Evolutionary conservation across 2,113 vertebrate genomes (phyloP), one percentile per base, ranked within the genome.

Genomic region (Mobula birostris): DNA sequence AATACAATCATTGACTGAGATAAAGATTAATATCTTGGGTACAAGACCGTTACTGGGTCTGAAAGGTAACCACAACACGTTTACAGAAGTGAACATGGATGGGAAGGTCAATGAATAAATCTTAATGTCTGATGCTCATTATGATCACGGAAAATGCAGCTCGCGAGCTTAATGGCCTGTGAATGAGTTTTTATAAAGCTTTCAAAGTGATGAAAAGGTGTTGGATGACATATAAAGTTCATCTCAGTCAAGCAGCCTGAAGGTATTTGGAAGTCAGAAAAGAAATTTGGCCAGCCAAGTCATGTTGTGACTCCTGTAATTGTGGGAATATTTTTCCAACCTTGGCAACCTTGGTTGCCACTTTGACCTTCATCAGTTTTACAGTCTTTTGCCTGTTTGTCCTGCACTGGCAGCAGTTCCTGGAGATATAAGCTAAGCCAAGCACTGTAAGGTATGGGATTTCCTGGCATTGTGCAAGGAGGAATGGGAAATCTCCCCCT

Each of bases 151-250:
- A 61, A 36, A 88, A 29, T 32, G 58, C 83, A 63, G 85, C 63
- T 90, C 32, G 12, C 32, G 61, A 32, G 15, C 63, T 90, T 90
- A 90, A 90, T 90, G 85, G 29, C n/a, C 85, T 90, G 85, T 90
- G 61, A 90, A 90, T 36, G 29, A 32, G 29, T 32, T 90, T 90
- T 63, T 8, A 63, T 61, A 90, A 90, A 90, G 61, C 14, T 61
- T 90, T 90, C 85, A 90, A 90, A 66, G 61, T 68, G n/a, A 63
- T 90, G 85, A 66, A 90, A 90, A 90, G 32, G 29, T 90, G 85
- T 68, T 90, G 85, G 85, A 90, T 90, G 85, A 90, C 85, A 90
- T 90, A 90, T 90, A 90, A 90, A 90, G 85, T 90, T 90, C 85
- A 90, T 90, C 85, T 68, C 85, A 90, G 85, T 17, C 61, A 90